A percentile compares a stretch with the other conserved stretches of the same genome.
Conservation (phyloP, 2,113 vertebrate species). For the Isurus oxyrinchus region DNA sequence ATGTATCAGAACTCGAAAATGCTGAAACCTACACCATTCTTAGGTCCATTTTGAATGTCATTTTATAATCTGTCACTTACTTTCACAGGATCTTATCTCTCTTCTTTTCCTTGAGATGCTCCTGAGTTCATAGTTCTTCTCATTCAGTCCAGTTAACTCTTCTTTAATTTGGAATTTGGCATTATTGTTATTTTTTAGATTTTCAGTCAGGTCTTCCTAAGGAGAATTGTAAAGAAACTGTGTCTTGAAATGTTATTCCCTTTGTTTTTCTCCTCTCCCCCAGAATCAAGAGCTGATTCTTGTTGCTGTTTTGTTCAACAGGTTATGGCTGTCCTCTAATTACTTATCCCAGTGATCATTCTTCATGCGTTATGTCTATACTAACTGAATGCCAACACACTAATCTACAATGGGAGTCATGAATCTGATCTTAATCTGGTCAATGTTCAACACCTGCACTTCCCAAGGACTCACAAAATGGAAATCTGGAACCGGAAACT, state of each 20-base stretch:
- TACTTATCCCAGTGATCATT: background rate
- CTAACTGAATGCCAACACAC: background rate
- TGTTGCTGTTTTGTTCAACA: background rate
- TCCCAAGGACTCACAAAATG: background rate
- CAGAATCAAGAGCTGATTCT: background rate
- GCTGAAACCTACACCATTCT: background rate
- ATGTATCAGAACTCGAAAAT: background rate
- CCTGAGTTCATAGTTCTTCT: background rate
- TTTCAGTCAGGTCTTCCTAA: background rate
- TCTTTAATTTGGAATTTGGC: slow-evolving; percentile 24
- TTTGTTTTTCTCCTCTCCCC: background rate
- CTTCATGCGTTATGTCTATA: background rate
- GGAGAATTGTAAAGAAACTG: slow-evolving; percentile 28
- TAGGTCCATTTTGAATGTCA: background rate
- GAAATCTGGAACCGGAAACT: background rate
- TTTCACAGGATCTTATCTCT: background rate
- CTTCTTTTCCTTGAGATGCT: slow-evolving; percentile 13
- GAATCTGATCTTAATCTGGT: background rate
- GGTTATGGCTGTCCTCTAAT: background rate
- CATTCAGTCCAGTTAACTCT: slow-evolving; percentile 1
- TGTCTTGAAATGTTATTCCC: background rate
- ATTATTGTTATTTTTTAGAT: background rate
- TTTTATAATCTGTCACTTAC: slow-evolving; percentile 13
- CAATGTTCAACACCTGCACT: background rate
- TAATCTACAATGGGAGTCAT: background rate